phyloP scores from a whole-genome alignment of 2,113 vertebrate species.

The Blennius ocellaris region DNA sequence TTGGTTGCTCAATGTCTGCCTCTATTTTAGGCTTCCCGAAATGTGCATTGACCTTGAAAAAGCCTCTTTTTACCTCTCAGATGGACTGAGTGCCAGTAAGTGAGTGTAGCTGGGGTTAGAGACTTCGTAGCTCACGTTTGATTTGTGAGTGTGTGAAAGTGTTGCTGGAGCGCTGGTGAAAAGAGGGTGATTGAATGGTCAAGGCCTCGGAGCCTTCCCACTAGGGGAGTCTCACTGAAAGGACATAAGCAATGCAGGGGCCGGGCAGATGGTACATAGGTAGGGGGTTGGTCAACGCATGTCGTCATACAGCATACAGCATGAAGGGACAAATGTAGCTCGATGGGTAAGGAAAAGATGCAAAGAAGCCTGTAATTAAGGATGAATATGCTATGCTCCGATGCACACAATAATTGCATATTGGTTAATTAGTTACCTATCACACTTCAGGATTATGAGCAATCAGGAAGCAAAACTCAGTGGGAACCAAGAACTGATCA shows the following conservation, averaged over 20 bases:
- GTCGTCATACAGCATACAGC: conserved; percentile 9
- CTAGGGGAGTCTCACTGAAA: conserved; percentile 65
- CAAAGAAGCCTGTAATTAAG: conserved; percentile 45
- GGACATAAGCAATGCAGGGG: conserved; percentile 44
- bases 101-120: conserved; percentile 41
- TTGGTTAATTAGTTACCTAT: conserved; percentile 65
- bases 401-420: conserved; percentile 60
- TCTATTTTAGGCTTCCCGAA: conserved; percentile 67
- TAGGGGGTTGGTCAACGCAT: conserved; percentile 16
- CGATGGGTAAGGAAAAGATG: conserved; percentile 7
- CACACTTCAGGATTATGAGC: conserved; percentile 46
- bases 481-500: conserved; percentile 52
- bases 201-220: conserved; percentile 47
- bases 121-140: conserved; percentile 52
- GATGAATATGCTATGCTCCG: conserved; percentile 35
- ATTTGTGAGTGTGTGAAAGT: conserved; percentile 51
- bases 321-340: conserved; percentile 9
- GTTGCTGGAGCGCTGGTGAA: conserved; percentile 43
- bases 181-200: conserved; percentile 75
- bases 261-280: conserved; percentile 31
- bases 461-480: conserved; percentile 53
- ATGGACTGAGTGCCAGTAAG: conserved; percentile 53
- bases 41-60: conserved; percentile 69
- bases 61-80: conserved; percentile 34
- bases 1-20: conserved; percentile 50